Percentiles rank a stretch among this genome's conserved stretches.
Conservation (phyloP, 1,140 invertebrate genomes). For the Pemphigus obesinymphae region DNA sequence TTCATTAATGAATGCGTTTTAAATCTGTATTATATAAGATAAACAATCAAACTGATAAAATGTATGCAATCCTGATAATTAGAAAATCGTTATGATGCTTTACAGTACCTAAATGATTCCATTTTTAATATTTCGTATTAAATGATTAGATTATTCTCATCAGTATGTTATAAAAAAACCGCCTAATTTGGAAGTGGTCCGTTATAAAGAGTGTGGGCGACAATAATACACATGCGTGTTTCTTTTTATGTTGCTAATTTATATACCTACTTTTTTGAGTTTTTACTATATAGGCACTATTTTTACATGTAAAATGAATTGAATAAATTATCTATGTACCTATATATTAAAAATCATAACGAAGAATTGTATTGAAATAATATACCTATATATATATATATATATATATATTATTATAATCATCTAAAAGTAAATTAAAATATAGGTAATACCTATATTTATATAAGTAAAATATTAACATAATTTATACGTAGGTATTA, state of each 20-base stretch:
- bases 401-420: too few relatives aligned
- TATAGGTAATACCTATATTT: too few relatives aligned
- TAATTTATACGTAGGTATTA: too few relatives aligned
- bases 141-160: conserved; percentile 1
- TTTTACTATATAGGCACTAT: neutral
- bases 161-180: neutral
- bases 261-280: neutral
- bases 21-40: neutral
- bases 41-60: neutral
- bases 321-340: too few relatives aligned
- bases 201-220: conserved; percentile 20
- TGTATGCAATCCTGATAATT: neutral
- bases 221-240: conserved; percentile 18
- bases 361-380: too few relatives aligned
- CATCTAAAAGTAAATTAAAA: too few relatives aligned
- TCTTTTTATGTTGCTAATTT: neutral
- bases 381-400: too few relatives aligned
- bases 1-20: neutral
- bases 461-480: too few relatives aligned
- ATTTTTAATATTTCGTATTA: neutral
- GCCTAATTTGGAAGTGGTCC: conserved; percentile 20
- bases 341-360: too few relatives aligned
- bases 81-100: neutral
- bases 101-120: neutral
- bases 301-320: neutral